Evolutionary conservation across 2,113 vertebrate genomes (phyloP).

Genomic region (Brachionichthys hirsutus): DNA sequence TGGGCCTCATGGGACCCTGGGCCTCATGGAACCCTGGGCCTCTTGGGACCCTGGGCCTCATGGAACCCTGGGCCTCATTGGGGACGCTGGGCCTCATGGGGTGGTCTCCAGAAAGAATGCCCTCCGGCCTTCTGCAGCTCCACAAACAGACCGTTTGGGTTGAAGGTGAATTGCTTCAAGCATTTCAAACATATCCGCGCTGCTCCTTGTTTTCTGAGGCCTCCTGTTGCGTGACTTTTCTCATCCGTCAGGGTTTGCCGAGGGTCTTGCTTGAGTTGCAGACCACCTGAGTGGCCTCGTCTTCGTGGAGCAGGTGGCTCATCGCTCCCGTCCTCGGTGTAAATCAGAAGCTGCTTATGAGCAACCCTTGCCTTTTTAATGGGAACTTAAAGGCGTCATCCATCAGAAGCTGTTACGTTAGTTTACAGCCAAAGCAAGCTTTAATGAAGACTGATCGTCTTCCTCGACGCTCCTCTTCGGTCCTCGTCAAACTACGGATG

Average conservation of each 20-base stretch:
- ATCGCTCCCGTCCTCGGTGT: background rate
- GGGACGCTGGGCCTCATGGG: conserved; percentile 7
- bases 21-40: background rate
- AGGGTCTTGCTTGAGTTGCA: too few relatives aligned
- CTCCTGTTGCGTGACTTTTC: background rate
- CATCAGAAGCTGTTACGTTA: conserved; percentile 46
- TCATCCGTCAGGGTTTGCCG: background rate
- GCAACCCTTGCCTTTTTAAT: conserved; percentile 48
- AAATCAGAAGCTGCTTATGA: conserved; percentile 49
- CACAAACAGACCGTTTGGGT: conserved; percentile 38
- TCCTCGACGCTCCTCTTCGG: conserved; percentile 2
- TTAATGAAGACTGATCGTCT: conserved; percentile 45
- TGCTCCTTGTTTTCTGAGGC: conserved; percentile 8
- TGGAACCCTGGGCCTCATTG: too few relatives aligned
- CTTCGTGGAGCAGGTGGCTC: too few relatives aligned
- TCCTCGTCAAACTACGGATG: background rate
- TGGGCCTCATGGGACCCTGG: too few relatives aligned
- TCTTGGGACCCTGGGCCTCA: too few relatives aligned
- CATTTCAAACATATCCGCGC: conserved; percentile 7
- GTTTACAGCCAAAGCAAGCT: conserved; percentile 17
- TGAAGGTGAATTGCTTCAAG: conserved; percentile 29
- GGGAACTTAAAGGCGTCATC: conserved; percentile 55
- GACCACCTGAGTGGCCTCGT: too few relatives aligned
- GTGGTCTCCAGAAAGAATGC: conserved; percentile 31
- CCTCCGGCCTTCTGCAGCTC: conserved; percentile 34